phyloP scores from a whole-genome alignment of 1,140 invertebrate species.

The Nomia melanderi region DNA sequence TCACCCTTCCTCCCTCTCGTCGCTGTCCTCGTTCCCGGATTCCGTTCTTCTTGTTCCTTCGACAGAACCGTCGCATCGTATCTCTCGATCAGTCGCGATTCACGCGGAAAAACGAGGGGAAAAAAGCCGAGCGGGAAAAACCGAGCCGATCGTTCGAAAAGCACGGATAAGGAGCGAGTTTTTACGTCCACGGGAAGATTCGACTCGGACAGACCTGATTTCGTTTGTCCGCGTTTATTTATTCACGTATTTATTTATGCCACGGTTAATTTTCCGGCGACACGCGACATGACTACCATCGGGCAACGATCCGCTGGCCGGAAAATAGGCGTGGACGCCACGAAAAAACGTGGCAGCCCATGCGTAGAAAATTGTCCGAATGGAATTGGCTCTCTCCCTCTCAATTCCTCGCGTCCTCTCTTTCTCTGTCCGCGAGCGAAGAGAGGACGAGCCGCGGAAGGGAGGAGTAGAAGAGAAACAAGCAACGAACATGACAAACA shows the following conservation, averaged over 20 bases:
- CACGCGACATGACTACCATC: slow-evolving; percentile 55
- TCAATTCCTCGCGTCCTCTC: not conserved
- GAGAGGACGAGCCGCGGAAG: slow-evolving; percentile 4
- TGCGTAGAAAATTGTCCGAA: slow-evolving; percentile 68
- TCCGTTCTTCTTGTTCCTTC: too few species aligned
- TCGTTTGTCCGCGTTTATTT: too few species aligned
- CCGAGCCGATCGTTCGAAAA: too few species aligned
- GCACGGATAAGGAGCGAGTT: too few species aligned
- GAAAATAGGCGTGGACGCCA: slow-evolving; percentile 69
- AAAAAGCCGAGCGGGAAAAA: too few species aligned
- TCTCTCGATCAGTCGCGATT: slow-evolving; percentile 16
- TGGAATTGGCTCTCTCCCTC: slow-evolving; percentile 50
- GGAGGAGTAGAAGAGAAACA: slow-evolving; percentile 28
- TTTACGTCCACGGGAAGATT: too few species aligned
- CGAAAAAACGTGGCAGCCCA: slow-evolving; percentile 67
- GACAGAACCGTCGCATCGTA: not conserved
- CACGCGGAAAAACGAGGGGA: too few species aligned
- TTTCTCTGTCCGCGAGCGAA: not conserved
- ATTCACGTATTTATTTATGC: too few species aligned
- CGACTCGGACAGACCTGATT: too few species aligned
- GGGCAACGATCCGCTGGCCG: slow-evolving; percentile 61
- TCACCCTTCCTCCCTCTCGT: too few species aligned
- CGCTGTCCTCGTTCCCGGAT: not conserved
- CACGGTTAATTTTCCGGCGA: slow-evolving; percentile 33
- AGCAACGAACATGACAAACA: slow-evolving; percentile 50